Base-by-base conservation (phyloP, 2,888 invertebrate species). In the Elmis aenea region DNA sequence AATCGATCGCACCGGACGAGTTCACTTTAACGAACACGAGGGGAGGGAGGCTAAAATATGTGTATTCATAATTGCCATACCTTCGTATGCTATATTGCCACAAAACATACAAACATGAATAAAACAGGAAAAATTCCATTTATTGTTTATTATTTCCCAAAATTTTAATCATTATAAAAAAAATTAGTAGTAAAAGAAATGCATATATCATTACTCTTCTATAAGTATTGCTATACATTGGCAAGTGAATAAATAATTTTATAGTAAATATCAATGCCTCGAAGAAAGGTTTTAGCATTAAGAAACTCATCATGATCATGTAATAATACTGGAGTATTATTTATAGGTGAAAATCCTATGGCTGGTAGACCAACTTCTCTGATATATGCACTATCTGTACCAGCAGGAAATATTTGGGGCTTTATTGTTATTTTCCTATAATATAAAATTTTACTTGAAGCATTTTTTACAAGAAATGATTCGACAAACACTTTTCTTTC, bases 291-390 rank as follows among this genome's bases (percentile, higher is more conserved):
- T 6, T 80, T 75, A 31, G 83, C 84, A 40, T 80, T 79, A 6
- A 97, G 69, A 57, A 75, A 88, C 62, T 97, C 96, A 62, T 97
- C 79, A 62, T 95, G 86, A 64, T 93, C 92, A 60, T 97, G 97
- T 1, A 96, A 74, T 1, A 87, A 73, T 1, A 91, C 79, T 0
- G 82, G 84, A 0, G 92, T 93, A 55, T 82, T 76, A 54, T 85
- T 85, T 73, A 94, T 85, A 0, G 94, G 93, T 0, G 92, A 90
- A 68, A 96, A 93, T 9, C 95, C 90, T 42, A 96, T 70, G 0
- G 90, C 90, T 2, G 88, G 86, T 32, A 87, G 75, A 5, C 88
- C 90, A 21, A 76, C 73, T 58, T 72, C 67, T 55, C 95, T 77
- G 9, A 95, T 67, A 58, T 81, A 93, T 46, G 93, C 76, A 57